These are phyloP conservation scores for Mesocricetus auratus DNA, from an alignment of 2,113 vertebrate genomes.

Conservation along the genomic window DNA sequence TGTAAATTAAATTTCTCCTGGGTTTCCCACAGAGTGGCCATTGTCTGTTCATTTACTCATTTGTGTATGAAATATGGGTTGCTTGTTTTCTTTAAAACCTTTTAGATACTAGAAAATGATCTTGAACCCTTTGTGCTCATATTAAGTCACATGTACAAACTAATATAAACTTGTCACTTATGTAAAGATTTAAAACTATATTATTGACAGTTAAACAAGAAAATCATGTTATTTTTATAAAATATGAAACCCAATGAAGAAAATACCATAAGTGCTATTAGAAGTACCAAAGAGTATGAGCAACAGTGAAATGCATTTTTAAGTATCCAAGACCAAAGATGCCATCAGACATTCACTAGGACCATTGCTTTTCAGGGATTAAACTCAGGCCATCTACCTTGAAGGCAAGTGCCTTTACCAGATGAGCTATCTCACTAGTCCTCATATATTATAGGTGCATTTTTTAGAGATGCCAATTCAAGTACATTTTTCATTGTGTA, in stretches of 20 bases:
- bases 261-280: not conserved
- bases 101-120: not conserved
- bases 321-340: not conserved
- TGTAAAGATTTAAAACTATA: not conserved
- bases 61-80: not conserved
- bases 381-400: not conserved
- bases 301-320: not conserved
- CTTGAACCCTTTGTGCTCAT: not conserved
- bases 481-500: not conserved
- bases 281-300: not conserved
- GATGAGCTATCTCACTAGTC: not conserved
- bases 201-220: not conserved
- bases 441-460: not conserved
- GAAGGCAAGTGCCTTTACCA: not conserved
- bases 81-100: not conserved
- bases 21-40: not conserved
- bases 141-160: not conserved
- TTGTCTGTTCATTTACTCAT: not conserved
- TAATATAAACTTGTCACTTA: not conserved
- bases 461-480: not conserved
- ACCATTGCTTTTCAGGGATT: not conserved
- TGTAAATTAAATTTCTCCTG: not conserved
- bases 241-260: not conserved
- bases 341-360: not conserved
- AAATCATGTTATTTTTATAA: not conserved